A percentile compares a stretch with the other conserved stretches of the same genome.
phyloP scores from a whole-genome alignment of 2,797 vertebrate species.

The Mionectes olivaceus region DNA sequence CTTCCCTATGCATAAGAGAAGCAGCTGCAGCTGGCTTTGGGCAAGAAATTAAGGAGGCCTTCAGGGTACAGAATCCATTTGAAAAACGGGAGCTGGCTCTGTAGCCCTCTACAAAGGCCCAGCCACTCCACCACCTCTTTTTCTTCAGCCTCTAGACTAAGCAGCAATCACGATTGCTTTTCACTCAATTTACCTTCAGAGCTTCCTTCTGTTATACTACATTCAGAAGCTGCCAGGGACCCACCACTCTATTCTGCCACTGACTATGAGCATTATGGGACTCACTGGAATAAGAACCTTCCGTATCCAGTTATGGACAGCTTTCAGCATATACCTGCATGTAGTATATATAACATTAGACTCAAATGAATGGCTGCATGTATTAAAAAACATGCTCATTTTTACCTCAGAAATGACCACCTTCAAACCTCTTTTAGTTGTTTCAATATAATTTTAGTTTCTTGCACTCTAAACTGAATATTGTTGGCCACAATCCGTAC shows the following conservation, averaged over 20 bases:
- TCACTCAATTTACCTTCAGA: neutral
- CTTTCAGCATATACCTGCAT: neutral
- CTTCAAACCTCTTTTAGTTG: neutral
- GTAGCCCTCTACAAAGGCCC: neutral
- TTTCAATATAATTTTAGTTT: neutral
- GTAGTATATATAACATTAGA: neutral
- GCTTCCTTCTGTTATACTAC: neutral
- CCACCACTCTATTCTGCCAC: neutral
- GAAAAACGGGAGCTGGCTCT: neutral
- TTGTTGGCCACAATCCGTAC: neutral
- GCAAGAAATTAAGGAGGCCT: neutral
- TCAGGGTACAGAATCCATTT: neutral
- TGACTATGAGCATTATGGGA: neutral
- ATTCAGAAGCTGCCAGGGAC: neutral
- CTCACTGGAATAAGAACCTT: neutral
- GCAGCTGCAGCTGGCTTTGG: neutral
- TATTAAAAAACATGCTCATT: neutral
- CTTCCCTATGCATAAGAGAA: neutral
- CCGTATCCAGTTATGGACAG: neutral
- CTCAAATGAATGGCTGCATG: neutral
- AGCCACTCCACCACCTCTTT: neutral
- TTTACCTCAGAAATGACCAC: neutral
- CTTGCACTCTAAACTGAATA: neutral
- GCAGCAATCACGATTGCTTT: neutral
- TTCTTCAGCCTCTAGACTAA: neutral